These are phyloP conservation scores for Poeciliopsis occidentalis DNA, from an alignment of 2,113 vertebrate species.

Conservation along the genomic window DNA sequence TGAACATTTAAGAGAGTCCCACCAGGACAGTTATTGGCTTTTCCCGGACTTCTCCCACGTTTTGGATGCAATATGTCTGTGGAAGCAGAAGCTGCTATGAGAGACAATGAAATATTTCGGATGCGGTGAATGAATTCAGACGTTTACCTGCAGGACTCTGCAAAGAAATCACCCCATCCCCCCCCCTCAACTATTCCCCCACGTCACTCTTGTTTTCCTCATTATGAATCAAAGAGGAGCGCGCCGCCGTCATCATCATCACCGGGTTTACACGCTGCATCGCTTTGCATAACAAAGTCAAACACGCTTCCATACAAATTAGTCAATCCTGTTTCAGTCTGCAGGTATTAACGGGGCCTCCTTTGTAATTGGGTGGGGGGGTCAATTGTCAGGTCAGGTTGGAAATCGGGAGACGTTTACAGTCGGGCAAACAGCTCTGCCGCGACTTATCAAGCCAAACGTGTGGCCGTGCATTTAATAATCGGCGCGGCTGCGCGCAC, in stretches of 20 bases:
- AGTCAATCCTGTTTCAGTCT: slow-evolving; percentile 40
- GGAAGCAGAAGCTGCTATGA: slow-evolving; percentile 34
- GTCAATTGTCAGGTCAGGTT: slow-evolving; percentile 52
- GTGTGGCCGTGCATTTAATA: slow-evolving; percentile 60
- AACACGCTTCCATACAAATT: slow-evolving; percentile 43
- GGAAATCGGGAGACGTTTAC: slow-evolving; percentile 40
- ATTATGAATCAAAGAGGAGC: slow-evolving; percentile 20
- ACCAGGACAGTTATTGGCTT: slow-evolving; percentile 63
- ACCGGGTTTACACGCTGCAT: slow-evolving; percentile 38
- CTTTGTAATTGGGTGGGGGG: slow-evolving; percentile 41
- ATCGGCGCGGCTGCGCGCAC: slow-evolving; percentile 34
- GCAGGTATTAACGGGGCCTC: slow-evolving; percentile 43
- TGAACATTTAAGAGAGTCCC: slow-evolving; percentile 70
- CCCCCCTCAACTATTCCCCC: background rate
- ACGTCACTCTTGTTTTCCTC: slow-evolving; percentile 43
- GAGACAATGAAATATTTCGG: slow-evolving; percentile 51
- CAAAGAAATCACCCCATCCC: background rate
- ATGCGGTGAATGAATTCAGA: slow-evolving; percentile 38
- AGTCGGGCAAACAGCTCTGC: slow-evolving; percentile 32
- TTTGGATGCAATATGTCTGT: slow-evolving; percentile 63
- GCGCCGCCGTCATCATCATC: background rate
- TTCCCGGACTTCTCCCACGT: slow-evolving; percentile 54
- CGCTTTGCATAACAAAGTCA: slow-evolving; percentile 51
- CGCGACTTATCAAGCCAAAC: slow-evolving; percentile 44
- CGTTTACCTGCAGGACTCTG: slow-evolving; percentile 43